Base-by-base conservation (phyloP, 2,113 vertebrate species). In the Clarias macrocephalus region DNA sequence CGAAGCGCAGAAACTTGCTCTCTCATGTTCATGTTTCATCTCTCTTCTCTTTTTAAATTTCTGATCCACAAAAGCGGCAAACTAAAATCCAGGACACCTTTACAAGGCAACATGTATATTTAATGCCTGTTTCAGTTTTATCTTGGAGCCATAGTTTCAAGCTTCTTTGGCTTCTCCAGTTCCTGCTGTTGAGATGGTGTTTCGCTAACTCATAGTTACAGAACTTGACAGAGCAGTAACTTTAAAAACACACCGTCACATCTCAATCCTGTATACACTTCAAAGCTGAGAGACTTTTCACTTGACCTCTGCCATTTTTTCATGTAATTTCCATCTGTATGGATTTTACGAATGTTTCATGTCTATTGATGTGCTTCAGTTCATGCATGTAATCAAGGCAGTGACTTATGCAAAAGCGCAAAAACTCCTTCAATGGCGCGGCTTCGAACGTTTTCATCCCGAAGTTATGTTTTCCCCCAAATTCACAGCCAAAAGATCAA, bases 241-340 rank as follows among this genome's bases (percentile, higher is more conserved):
- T 94, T 94, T 94, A 91, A 95, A 95, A 93, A 94, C 91, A 93
- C 92, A 91, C 93, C 91, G 93, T 94, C 93, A 94, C 93, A 94
- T 95, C 94, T 94, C 93, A 93, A 93, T 94, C 92, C 93, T 90
- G 72, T 79, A 13, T 75, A 88, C 79, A 95, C 94, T 95, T 95
- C 94, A 96, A 95, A 95, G 95, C 90, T 80, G 65, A 56, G 87
- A 89, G 60, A 56, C 80, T 85, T 83, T 77, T 75, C 56, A 83
- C 89, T 72, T 60, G 16, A 59, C 68, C n/a, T 77, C 68, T 85
- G 63, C 56, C 56, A 87, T 89, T 87, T 90, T 88, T 85, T 89
- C 0, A 90, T 93, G 91, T 93, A 94, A 93, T 93, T 93, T 92
- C 60, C 25, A 76, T 77, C 65, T 86, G 77, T 83, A 85, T 85